Conservation (phyloP, 2,113 vertebrate genomes). For the Sylvia atricapilla region DNA sequence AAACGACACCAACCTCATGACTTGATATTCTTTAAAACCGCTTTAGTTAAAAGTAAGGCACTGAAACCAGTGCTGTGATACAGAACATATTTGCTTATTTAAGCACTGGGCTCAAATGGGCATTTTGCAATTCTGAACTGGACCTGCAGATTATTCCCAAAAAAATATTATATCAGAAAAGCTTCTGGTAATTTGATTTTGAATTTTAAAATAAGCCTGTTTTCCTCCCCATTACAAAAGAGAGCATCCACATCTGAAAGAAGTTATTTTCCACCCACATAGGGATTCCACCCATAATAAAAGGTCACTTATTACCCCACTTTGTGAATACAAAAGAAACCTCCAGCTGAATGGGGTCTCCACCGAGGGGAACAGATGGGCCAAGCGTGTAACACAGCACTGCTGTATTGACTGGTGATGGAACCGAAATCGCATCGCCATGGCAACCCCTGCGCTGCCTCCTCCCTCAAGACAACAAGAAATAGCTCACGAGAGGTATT, state of each 20-base stretch:
- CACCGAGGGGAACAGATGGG: conserved; percentile 53
- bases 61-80: background rate
- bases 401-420: conserved; percentile 55
- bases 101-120: background rate
- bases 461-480: conserved; percentile 28
- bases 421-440: conserved; percentile 6
- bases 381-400: background rate
- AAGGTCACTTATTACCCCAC: conserved; percentile 27
- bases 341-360: conserved; percentile 48
- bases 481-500: conserved; percentile 58
- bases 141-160: background rate
- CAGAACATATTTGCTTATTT: background rate
- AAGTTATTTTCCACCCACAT: background rate
- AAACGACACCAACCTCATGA: background rate
- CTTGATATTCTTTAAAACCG: background rate
- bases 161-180: background rate
- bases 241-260: background rate
- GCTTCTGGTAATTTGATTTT: background rate
- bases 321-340: conserved; percentile 34
- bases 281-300: background rate
- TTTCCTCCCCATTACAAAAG: background rate
- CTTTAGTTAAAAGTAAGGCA: background rate
- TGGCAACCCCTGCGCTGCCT: conserved; percentile 34
- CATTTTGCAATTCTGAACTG: background rate
- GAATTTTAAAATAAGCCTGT: background rate